Percentiles rank a stretch among this genome's conserved stretches.
Evolutionary conservation across 2,797 vertebrate species (phyloP).

Genomic region (Lates japonicus): DNA sequence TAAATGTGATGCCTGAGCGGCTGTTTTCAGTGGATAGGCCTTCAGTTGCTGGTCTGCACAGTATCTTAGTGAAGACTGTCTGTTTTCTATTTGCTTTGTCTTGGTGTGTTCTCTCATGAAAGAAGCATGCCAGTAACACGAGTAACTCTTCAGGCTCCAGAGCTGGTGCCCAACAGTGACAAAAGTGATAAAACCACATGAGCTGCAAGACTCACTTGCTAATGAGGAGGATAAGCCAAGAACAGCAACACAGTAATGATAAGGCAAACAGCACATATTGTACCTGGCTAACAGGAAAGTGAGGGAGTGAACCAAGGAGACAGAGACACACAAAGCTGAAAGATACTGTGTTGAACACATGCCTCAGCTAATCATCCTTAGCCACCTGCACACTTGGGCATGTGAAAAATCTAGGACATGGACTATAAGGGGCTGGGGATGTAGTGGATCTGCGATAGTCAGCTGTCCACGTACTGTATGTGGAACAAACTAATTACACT

Average conservation of each 20-base stretch:
- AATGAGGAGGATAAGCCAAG: too few species aligned
- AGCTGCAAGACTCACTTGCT: too few species aligned
- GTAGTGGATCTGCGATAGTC: constrained; percentile 34
- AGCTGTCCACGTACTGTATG: constrained; percentile 30
- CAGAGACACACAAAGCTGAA: too few species aligned
- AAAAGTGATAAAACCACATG: neutral
- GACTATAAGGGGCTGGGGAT: neutral
- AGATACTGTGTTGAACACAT: constrained; percentile 23
- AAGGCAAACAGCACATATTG: too few species aligned
- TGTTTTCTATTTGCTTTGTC: neutral
- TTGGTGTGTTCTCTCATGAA: neutral
- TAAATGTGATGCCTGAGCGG: neutral
- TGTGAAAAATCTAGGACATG: constrained; percentile 43
- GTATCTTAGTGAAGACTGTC: neutral
- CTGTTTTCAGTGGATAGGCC: neutral
- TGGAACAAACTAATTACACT: constrained; percentile 37
- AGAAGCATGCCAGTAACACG: neutral
- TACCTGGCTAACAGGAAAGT: too few species aligned
- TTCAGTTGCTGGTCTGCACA: neutral
- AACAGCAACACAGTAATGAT: too few species aligned
- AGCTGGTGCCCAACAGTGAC: neutral
- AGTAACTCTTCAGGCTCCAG: neutral
- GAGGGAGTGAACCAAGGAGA: too few species aligned
- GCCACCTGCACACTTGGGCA: constrained; percentile 45
- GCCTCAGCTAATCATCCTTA: constrained; percentile 37